Evolutionary conservation across 2,797 vertebrate species (phyloP), one percentile per base, ranked within the genome.

Genomic region (Schizothorax lantsangensis): DNA sequence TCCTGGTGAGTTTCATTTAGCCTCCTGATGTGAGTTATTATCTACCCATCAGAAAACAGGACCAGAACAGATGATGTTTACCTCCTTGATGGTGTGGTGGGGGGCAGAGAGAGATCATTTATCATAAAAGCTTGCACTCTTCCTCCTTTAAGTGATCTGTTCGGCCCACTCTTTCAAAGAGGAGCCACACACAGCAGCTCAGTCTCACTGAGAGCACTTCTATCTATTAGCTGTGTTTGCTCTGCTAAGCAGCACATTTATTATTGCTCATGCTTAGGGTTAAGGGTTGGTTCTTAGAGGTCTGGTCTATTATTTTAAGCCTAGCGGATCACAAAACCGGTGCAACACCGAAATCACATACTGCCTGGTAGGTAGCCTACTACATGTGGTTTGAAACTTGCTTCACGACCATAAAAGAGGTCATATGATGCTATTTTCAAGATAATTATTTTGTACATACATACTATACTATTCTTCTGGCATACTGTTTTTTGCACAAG

Each of bases 41-140:
- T 95, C 94, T 91, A 92, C 91, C 93, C 93, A 94, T 95, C 94
- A 94, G 84, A 90, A 90, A 89, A 93, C 85, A 88, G 93, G 88
- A 69, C 91, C 91, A 93, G 95, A 95, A 95, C 93, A 95, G 95
- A 96, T 95, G 93, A 92, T 95, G 95, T 96, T 95, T 96, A 94
- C 94, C 91, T 93, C 93, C 91, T 90, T 91, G 92, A 88, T 91
- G 84, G 88, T 88, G 91, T 92, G 79, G 91, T 19, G 79, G 71
- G 83, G 86, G 38, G 86, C 85, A 45, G 75, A 81, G 90, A 88
- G 81, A 73, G 5, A 80, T 87, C 30, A n/a, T 89, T 89, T 86
- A 77, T 90, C 86, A 89, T 86, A 62, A 75, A 75, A 57, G 47
- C 57, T 72, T 79, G 36, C 77, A 73, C 68, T 84, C 66, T 66